phyloP scores from a whole-genome alignment of 2,888 invertebrate species.

The Lacanobia wlatinum region DNA sequence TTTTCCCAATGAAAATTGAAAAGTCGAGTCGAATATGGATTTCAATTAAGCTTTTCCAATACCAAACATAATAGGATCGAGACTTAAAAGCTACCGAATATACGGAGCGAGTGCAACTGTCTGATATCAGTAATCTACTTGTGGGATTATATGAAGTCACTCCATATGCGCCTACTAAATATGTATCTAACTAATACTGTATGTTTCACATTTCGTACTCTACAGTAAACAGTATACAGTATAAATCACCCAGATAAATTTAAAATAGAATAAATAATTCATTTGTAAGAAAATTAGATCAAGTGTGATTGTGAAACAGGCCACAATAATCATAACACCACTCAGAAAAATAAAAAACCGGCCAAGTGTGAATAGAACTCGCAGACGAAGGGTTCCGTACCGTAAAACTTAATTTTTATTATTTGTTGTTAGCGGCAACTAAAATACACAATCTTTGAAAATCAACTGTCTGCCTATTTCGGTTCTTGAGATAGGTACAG shows the following conservation, averaged over 20 bases:
- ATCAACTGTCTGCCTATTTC: too few species aligned
- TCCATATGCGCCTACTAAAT: slow-evolving; percentile 3
- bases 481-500: too few species aligned
- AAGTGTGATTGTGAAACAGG: background rate
- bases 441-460: too few species aligned
- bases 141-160: slow-evolving; percentile 6
- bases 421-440: too few species aligned
- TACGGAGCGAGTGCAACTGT: slow-evolving; percentile 19
- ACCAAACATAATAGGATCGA: slow-evolving; percentile 4
- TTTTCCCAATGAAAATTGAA: background rate
- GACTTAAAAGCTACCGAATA: slow-evolving; percentile 7
- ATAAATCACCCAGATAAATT: background rate
- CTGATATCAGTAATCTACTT: slow-evolving; percentile 17
- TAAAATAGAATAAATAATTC: background rate
- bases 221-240: background rate
- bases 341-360: background rate
- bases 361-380: too few species aligned
- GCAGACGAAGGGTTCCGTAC: too few species aligned
- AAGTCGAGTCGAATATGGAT: slow-evolving; percentile 5
- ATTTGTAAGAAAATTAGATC: background rate
- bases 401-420: too few species aligned
- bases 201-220: too few species aligned
- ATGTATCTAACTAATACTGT: slow-evolving; percentile 3
- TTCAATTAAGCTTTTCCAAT: slow-evolving; percentile 24
- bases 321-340: background rate